A percentile compares a stretch with the other conserved stretches of the same genome.
Evolutionary conservation across 2,113 vertebrate genomes (phyloP).

Genomic region (Callipepla squamata): DNA sequence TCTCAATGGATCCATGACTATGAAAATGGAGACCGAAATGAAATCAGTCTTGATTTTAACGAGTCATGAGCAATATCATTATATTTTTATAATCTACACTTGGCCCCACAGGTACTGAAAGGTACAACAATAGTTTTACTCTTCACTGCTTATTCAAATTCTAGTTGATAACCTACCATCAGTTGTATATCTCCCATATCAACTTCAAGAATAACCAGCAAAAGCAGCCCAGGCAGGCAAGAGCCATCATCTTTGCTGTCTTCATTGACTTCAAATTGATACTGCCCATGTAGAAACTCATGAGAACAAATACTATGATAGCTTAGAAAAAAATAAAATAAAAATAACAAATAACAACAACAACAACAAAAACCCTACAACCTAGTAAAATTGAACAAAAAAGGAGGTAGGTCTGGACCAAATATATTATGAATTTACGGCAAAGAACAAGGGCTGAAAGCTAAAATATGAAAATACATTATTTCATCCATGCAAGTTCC

Average conservation of each 20-base stretch:
- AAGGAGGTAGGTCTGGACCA: background rate
- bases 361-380: no score
- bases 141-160: background rate
- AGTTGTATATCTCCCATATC: rapidly evolving
- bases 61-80: background rate
- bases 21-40: background rate
- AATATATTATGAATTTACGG: background rate
- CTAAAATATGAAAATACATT: background rate
- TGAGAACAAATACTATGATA: background rate
- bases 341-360: no score
- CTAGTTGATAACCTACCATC: background rate
- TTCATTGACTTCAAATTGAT: background rate
- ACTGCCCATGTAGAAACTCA: background rate
- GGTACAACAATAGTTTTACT: background rate
- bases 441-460: background rate
- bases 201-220: background rate
- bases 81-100: background rate
- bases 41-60: background rate
- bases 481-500: background rate
- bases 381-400: background rate
- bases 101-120: background rate
- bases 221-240: background rate
- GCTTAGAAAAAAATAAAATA: background rate
- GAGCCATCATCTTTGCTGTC: background rate
- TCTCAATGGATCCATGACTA: background rate